A percentile compares a stretch with the other conserved stretches of the same genome.
These are phyloP conservation scores for Elegia similella DNA, from an alignment of 2,888 invertebrate genomes.

Conservation along the genomic window DNA sequence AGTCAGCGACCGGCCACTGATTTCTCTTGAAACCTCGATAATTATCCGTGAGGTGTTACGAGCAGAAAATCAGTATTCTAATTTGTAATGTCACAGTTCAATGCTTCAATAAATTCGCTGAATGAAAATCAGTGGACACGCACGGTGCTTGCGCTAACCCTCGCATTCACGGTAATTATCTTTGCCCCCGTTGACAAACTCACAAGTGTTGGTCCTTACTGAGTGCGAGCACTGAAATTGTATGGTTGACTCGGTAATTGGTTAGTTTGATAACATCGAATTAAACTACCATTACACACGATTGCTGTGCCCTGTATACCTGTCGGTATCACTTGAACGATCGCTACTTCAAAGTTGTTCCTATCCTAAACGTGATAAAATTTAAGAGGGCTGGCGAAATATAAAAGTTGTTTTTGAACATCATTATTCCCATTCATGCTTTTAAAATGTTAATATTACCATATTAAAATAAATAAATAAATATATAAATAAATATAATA, in stretches of 20 bases:
- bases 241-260: background rate
- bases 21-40: conserved; percentile 44
- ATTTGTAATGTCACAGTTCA: conserved; percentile 64
- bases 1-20: conserved; percentile 31
- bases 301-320: background rate
- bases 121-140: conserved; percentile 39
- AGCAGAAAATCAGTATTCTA: conserved; percentile 49
- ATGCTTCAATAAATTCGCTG: conserved; percentile 57
- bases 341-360: no score
- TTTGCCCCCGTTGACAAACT: conserved; percentile 8
- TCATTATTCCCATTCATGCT: no score
- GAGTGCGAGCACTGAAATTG: background rate
- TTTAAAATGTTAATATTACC: no score
- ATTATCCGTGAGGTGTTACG: conserved; percentile 34
- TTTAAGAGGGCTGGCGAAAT: no score
- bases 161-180: conserved; percentile 16
- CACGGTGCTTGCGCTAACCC: conserved; percentile 29
- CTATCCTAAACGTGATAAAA: no score
- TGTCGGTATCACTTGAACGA: background rate
- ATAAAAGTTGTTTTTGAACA: no score
- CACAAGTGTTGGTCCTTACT: background rate
- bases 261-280: background rate
- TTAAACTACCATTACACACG: background rate
- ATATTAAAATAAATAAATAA: no score
- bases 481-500: no score